Conservation (phyloP, 37 sponge, comb jelly and placozoan genomes). For the Ianthella basta region DNA sequence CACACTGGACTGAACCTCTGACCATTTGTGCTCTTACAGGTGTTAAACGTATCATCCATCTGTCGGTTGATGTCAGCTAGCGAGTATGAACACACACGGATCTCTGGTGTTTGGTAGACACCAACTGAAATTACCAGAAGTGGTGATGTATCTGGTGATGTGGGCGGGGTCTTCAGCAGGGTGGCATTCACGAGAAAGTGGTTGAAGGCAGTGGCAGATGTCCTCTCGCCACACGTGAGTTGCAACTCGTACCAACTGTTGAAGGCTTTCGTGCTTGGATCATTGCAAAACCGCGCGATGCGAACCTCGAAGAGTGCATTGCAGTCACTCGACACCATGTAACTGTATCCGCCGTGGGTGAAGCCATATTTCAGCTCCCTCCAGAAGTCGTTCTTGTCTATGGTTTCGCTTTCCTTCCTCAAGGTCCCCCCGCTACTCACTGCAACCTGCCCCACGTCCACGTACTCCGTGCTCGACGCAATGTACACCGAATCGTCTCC, state of each 20-base stretch:
- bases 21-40: not conserved
- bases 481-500: too few relatives aligned
- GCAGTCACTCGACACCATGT: not conserved
- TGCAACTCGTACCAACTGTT: constrained; percentile 7
- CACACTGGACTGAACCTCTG: too few relatives aligned
- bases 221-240: not conserved
- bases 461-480: too few relatives aligned
- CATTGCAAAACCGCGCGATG: not conserved
- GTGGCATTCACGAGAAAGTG: constrained; percentile 2
- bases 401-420: too few relatives aligned
- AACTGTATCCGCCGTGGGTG: not conserved
- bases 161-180: not conserved
- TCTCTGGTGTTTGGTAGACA: not conserved
- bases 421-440: too few relatives aligned
- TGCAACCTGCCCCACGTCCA: too few relatives aligned
- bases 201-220: not conserved
- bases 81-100: not conserved
- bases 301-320: constrained; percentile 4
- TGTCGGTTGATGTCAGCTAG: not conserved
- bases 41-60: not conserved
- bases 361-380: not conserved
- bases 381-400: constrained; percentile 6
- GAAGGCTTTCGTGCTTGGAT: too few relatives aligned
- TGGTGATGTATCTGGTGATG: not conserved
- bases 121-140: not conserved